Evolutionary conservation across 2,888 invertebrate species (phyloP), one percentile per base, ranked within the genome.

Genomic region (Eristalis arbustorum): DNA sequence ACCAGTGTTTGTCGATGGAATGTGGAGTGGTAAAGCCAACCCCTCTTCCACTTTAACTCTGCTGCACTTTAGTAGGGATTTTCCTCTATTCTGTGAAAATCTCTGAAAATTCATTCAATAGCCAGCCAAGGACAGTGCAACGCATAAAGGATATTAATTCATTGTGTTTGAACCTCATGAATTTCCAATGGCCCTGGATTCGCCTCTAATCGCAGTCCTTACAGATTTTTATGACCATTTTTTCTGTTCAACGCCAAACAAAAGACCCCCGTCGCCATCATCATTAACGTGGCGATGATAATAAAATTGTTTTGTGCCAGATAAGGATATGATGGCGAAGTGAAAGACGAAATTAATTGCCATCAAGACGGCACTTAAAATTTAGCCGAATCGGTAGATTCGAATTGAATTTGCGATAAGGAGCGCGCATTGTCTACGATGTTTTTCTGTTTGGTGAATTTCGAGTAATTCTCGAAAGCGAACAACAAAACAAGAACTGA

Each of bases 231-330:
- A 75, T 69, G 64, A 49, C 40, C 22, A 5, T 66, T 66, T 2
- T 74, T 66, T 42, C 8, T 57, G 22, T 57, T n/a, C 11, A 37
- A 23, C 40, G 14, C 11, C 67, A 79, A 57, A 81, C 63, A 81
- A 81, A 40, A 57, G 69, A 31, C 18, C 2, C 5, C 13, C n/a
- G 31, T 10, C 31, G 6, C 6, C 31, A 10, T 10, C n/a, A 42
- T 18, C 75, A 67, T 75, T 75, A 68, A 75, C 31, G 63, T 69
- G 75, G 28, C 28, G 49, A 5, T 4, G 62, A 62, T 89, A 90
- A 90, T 90, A 89, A 89, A 88, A 88, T 88, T 89, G 37, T 64
- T 88, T 90, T 89, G 89, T 90, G 89, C 89, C 89, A 91, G 89
- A 91, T 90, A 89, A 91, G 90, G 89, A 37, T 13, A 37, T 13